A percentile compares a stretch with the other conserved stretches of the same genome.
These are phyloP conservation scores for Distichodus sexfasciatus DNA, from an alignment of 2,797 vertebrate genomes.

Conservation along the genomic window DNA sequence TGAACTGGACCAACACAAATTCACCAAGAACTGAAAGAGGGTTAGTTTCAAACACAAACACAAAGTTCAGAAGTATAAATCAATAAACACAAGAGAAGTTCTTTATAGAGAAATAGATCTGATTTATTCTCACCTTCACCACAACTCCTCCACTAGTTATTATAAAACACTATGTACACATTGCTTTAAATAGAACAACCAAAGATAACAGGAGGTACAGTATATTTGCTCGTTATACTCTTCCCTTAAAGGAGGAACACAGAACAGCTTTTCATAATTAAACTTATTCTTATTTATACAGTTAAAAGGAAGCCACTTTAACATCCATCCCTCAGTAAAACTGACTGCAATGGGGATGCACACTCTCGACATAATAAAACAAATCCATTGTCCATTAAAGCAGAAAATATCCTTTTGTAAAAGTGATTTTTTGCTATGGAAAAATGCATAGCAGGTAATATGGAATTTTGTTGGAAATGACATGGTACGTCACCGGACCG, in stretches of 20 bases:
- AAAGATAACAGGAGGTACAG: slow-evolving; percentile 45
- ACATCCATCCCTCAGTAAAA: slow-evolving; percentile 18
- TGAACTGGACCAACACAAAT: neutral
- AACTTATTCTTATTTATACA: slow-evolving; percentile 29
- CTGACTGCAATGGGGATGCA: neutral
- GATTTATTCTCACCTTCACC: slow-evolving; percentile 65
- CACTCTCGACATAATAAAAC: neutral
- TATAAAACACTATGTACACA: slow-evolving; percentile 68
- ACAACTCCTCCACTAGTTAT: slow-evolving; percentile 52
- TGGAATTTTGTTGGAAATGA: slow-evolving; percentile 10
- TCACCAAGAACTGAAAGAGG: neutral
- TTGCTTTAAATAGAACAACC: slow-evolving; percentile 58
- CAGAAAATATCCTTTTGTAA: neutral
- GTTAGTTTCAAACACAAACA: neutral
- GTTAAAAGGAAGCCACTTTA: slow-evolving; percentile 32
- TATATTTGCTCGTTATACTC: slow-evolving; percentile 44
- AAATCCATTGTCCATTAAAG: slow-evolving; percentile 10
- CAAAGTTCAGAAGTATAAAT: neutral
- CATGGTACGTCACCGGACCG: neutral
- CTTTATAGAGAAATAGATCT: slow-evolving; percentile 71
- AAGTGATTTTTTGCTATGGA: neutral
- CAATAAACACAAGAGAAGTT: neutral
- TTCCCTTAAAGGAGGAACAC: slow-evolving; percentile 18
- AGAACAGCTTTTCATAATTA: slow-evolving; percentile 21
- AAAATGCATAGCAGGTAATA: slow-evolving; percentile 15